These are phyloP conservation scores for Lagodon rhomboides DNA, from an alignment of 2,797 vertebrate species.

Conservation along the genomic window DNA sequence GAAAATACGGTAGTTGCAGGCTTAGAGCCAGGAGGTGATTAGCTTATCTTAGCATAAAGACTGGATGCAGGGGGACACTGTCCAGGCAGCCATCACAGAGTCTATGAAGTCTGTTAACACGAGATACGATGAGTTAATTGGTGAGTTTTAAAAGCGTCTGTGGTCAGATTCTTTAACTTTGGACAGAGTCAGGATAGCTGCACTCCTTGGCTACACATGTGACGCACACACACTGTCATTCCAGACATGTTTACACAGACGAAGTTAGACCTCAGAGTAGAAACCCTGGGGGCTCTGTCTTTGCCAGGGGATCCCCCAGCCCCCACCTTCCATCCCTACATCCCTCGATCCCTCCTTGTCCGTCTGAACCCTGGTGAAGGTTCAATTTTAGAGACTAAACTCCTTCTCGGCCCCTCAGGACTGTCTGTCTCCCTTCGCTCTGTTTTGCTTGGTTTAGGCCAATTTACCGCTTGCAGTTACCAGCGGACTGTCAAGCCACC, in stretches of 20 bases:
- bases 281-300: constrained; percentile 64
- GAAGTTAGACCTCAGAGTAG: constrained; percentile 62
- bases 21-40: not conserved
- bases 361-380: constrained; percentile 63
- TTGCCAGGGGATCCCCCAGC: constrained; percentile 45
- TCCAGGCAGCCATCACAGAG: not conserved
- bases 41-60: constrained; percentile 9
- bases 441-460: constrained; percentile 69
- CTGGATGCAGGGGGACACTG: not conserved
- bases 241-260: constrained; percentile 80
- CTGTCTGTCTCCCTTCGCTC: constrained; percentile 58
- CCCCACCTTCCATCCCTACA: constrained; percentile 37
- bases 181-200: not conserved
- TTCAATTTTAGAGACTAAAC: constrained; percentile 70
- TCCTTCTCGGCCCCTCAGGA: constrained; percentile 63
- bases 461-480: constrained; percentile 67
- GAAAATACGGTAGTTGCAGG: too few species aligned
- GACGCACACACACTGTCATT: constrained; percentile 60
- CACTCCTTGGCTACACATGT: constrained; percentile 32
- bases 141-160: not conserved
- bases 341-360: constrained; percentile 39
- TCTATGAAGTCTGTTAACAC: not conserved
- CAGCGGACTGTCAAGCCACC: constrained; percentile 46
- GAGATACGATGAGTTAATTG: not conserved
- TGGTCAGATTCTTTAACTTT: too few species aligned